Conservation (phyloP, 2,888 invertebrate genomes). For the Theretra japonica region DNA sequence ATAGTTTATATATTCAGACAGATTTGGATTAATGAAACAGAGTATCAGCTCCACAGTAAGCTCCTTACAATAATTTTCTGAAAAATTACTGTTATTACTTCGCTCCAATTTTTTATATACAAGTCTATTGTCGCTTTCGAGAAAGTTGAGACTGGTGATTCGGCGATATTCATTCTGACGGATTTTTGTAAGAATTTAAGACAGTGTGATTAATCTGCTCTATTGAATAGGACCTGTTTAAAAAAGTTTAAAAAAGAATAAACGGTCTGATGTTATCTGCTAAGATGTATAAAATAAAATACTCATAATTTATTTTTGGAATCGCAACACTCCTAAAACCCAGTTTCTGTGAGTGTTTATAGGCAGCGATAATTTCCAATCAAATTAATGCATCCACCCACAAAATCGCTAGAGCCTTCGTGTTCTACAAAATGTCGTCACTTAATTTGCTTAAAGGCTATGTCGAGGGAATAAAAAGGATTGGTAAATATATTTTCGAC, state of each 20-base stretch:
- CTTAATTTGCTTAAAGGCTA: too few relatives aligned
- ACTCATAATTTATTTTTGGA: too few relatives aligned
- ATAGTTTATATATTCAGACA: background rate
- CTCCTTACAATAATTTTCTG: background rate
- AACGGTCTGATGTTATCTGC: background rate
- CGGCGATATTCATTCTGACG: constrained; percentile 8
- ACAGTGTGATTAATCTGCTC: constrained; percentile 16
- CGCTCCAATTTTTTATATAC: constrained; percentile 1
- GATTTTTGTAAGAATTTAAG: constrained; percentile 22
- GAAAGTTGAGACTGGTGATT: constrained; percentile 21
- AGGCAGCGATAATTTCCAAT: too few relatives aligned
- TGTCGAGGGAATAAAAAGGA: too few relatives aligned
- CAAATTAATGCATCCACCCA: too few relatives aligned
- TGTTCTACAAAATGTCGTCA: too few relatives aligned
- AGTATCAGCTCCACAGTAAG: background rate
- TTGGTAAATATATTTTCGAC: too few relatives aligned
- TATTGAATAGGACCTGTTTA: background rate
- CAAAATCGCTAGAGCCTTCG: too few relatives aligned
- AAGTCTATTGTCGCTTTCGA: background rate
- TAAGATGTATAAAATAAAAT: background rate
- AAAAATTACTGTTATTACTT: constrained; percentile 21
- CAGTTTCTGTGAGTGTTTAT: too few relatives aligned
- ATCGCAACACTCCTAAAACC: too few relatives aligned
- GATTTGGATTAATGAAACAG: background rate
- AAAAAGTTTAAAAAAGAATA: background rate